Evolutionary conservation across 2,888 invertebrate genomes (phyloP).

Genomic region (Epirrhoe alternata): DNA sequence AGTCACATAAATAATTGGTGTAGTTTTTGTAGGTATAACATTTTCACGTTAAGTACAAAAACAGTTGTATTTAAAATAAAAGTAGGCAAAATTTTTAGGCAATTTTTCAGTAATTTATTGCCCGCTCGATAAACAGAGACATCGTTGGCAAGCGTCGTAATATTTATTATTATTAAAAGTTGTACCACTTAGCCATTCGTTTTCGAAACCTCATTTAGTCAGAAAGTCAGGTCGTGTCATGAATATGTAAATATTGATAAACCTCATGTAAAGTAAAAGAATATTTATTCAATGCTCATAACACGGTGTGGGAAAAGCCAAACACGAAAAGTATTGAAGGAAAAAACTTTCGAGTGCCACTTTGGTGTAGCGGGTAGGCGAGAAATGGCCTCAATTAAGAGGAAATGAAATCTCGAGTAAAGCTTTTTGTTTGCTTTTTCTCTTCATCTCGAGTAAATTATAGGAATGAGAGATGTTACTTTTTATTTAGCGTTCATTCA

Average conservation of each 20-base stretch:
- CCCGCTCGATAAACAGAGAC: neutral
- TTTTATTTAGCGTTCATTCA: neutral
- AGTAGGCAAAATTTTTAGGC: neutral
- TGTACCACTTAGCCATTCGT: conserved; percentile 15
- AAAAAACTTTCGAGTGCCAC: conserved; percentile 34
- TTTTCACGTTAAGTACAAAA: neutral
- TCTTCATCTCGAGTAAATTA: conserved; percentile 13
- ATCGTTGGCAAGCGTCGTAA: conserved; percentile 1
- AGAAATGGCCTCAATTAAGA: conserved; percentile 36
- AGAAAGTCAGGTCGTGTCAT: conserved; percentile 27
- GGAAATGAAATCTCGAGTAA: conserved; percentile 34
- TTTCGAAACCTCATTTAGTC: conserved; percentile 20
- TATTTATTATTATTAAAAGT: conserved; percentile 12
- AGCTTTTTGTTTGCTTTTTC: conserved; percentile 23
- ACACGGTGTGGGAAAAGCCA: conserved; percentile 19
- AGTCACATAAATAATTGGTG: no score
- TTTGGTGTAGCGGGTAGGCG: conserved; percentile 32
- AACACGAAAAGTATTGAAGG: conserved; percentile 24
- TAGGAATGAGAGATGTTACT: conserved; percentile 4
- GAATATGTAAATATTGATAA: conserved; percentile 25
- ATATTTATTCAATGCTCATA: conserved; percentile 23
- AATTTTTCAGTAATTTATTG: neutral
- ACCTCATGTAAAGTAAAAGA: conserved; percentile 24
- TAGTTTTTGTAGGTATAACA: no score
- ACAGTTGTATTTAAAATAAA: neutral